phyloP scores from a whole-genome alignment of 2,113 vertebrate species.

The Reinhardtius hippoglossoides region DNA sequence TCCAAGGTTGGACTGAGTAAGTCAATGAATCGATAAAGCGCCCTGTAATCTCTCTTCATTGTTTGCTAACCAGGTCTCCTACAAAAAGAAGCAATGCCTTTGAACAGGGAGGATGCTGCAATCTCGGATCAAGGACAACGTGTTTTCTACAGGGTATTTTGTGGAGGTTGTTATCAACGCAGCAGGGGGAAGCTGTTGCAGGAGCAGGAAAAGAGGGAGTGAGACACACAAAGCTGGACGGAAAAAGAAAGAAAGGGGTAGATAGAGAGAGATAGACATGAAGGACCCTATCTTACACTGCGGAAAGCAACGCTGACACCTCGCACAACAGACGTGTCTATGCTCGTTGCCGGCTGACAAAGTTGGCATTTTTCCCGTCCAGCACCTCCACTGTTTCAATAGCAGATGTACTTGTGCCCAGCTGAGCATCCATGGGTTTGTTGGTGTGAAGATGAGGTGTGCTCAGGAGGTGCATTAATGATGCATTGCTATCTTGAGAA shows the following conservation, averaged over 20 bases:
- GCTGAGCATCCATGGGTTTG: neutral
- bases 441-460: neutral
- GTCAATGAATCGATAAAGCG: conserved; percentile 59
- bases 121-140: conserved; percentile 66
- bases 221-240: conserved; percentile 38
- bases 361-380: neutral
- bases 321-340: neutral
- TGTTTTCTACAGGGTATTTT: conserved; percentile 62
- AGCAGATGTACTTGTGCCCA: neutral
- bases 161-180: conserved; percentile 65
- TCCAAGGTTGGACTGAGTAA: conserved; percentile 57
- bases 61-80: conserved; percentile 61
- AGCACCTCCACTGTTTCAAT: neutral
- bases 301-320: neutral
- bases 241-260: neutral
- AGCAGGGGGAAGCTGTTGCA: conserved; percentile 36
- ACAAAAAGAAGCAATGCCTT: conserved; percentile 48
- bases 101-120: conserved; percentile 59
- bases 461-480: neutral
- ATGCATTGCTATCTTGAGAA: neutral
- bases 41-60: conserved; percentile 60
- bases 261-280: neutral
- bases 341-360: neutral
- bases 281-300: neutral
- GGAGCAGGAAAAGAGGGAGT: conserved; percentile 24